Evolutionary conservation across 2,797 vertebrate genomes (phyloP).

Genomic region (Parambassis ranga): DNA sequence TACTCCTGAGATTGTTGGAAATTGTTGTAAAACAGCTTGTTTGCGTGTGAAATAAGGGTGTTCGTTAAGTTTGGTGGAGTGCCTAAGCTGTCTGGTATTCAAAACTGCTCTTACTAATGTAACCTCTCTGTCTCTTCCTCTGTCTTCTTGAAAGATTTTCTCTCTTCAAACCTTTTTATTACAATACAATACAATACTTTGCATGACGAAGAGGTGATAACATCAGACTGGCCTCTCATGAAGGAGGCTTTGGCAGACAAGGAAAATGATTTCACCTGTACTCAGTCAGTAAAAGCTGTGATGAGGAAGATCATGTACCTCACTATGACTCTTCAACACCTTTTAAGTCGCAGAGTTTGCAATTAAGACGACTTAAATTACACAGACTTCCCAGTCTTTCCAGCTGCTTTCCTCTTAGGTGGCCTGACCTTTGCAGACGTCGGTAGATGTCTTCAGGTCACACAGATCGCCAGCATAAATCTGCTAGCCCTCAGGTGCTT

Average conservation of each 20-base stretch:
- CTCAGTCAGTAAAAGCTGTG: background rate
- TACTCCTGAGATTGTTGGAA: slow-evolving; percentile 5
- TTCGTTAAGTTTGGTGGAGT: slow-evolving; percentile 15
- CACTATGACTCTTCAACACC: background rate
- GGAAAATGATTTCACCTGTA: background rate
- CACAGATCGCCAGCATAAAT: slow-evolving; percentile 28
- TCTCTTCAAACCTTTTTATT: background rate
- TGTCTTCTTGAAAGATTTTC: no score
- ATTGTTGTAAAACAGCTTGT: background rate
- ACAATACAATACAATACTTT: slow-evolving; percentile 35
- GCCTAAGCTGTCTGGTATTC: slow-evolving; percentile 32
- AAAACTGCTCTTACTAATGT: no score
- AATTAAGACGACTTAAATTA: background rate
- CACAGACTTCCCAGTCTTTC: background rate
- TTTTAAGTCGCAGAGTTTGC: background rate
- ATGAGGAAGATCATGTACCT: background rate
- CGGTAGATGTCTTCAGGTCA: slow-evolving; percentile 37
- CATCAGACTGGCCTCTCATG: slow-evolving; percentile 15
- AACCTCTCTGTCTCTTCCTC: no score
- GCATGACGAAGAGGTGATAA: slow-evolving; percentile 30
- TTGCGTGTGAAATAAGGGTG: slow-evolving; percentile 8
- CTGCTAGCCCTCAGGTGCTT: slow-evolving; percentile 43
- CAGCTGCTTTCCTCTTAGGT: slow-evolving; percentile 28
- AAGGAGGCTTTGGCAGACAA: slow-evolving; percentile 33
- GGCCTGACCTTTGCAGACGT: slow-evolving; percentile 33